A percentile compares a stretch with the other conserved stretches of the same genome.
phyloP scores from a whole-genome alignment of 2,888 invertebrate genomes.

The Yponomeuta cagnagella region DNA sequence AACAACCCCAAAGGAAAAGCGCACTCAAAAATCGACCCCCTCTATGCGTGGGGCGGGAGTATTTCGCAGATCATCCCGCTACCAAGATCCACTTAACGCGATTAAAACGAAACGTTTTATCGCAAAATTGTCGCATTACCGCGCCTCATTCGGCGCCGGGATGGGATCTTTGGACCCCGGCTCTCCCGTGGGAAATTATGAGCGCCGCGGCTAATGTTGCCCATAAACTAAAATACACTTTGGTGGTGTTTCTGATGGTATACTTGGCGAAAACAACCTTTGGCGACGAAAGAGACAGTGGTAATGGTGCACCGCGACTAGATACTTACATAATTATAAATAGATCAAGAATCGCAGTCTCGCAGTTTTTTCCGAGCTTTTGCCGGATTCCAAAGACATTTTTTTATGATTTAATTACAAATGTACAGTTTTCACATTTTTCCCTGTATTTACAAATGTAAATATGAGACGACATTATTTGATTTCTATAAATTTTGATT shows the following conservation, averaged over 20 bases:
- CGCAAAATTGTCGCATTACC: constrained; percentile 8
- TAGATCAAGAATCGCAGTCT: too few relatives aligned
- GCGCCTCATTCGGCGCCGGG: constrained; percentile 2
- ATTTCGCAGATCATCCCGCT: not conserved
- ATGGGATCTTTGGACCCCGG: not conserved
- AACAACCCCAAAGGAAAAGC: not conserved
- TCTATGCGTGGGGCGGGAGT: not conserved
- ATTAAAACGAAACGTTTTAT: constrained; percentile 3
- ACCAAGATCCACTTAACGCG: constrained; percentile 8
- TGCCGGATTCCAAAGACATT: too few relatives aligned
- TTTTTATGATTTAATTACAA: too few relatives aligned
- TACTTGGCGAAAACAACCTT: not conserved
- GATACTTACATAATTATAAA: too few relatives aligned
- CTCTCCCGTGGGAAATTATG: constrained; percentile 19
- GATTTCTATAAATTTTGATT: too few relatives aligned
- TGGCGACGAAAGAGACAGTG: not conserved
- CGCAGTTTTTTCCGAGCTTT: too few relatives aligned
- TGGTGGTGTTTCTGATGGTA: not conserved
- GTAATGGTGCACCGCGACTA: too few relatives aligned
- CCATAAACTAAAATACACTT: constrained; percentile 15
- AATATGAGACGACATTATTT: too few relatives aligned
- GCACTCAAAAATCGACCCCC: not conserved
- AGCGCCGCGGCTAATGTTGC: constrained; percentile 18
- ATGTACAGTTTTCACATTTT: too few relatives aligned
- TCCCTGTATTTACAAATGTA: too few relatives aligned